Evolutionary conservation across 2,888 invertebrate species (phyloP).

Genomic region (Nomada flava): DNA sequence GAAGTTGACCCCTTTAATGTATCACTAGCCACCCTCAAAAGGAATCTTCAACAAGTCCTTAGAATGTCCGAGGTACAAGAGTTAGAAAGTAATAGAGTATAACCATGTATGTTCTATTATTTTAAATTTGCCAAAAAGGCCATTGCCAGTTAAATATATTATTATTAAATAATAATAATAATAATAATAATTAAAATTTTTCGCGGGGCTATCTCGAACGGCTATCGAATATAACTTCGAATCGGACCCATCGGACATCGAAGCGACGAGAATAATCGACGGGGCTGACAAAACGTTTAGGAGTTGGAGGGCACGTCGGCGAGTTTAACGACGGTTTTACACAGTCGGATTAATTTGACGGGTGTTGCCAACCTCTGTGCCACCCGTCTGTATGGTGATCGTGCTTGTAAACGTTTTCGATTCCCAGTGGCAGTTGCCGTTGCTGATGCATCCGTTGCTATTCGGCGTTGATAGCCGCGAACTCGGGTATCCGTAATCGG

Average conservation of each 20-base stretch:
- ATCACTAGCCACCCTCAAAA: too few species aligned
- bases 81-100: too few species aligned
- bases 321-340: not conserved
- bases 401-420: slow-evolving; percentile 82
- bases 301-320: not conserved
- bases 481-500: slow-evolving; percentile 67
- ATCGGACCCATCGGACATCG: not conserved
- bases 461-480: slow-evolving; percentile 46
- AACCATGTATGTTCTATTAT: too few species aligned
- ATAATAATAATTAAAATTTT: not conserved
- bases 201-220: too few species aligned
- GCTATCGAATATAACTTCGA: too few species aligned
- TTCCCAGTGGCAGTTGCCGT: slow-evolving; percentile 73
- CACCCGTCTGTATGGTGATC: slow-evolving; percentile 80
- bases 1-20: too few species aligned
- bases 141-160: too few species aligned
- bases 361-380: slow-evolving; percentile 75
- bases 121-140: too few species aligned
- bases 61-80: too few species aligned
- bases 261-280: not conserved
- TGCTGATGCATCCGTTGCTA: slow-evolving; percentile 67
- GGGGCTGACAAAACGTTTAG: slow-evolving; percentile 1
- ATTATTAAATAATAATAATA: too few species aligned
- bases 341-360: slow-evolving; percentile 16
- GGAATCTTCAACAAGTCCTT: too few species aligned